Conservation (phyloP, 2,113 vertebrate species). For the Hippolais icterina region DNA sequence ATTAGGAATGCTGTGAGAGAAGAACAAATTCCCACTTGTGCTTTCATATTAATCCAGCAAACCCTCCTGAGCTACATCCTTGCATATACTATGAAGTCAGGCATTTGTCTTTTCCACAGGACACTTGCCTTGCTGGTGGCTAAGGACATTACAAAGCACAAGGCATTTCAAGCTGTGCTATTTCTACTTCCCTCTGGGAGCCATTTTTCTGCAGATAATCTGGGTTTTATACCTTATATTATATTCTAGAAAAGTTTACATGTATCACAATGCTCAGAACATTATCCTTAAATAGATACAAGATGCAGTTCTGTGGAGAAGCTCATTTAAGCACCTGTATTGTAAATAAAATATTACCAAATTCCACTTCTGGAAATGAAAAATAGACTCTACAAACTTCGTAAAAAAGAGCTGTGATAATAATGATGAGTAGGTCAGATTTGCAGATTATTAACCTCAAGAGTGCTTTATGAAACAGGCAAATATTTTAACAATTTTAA, state of each 20-base stretch:
- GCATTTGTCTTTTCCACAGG: slow-evolving; percentile 41
- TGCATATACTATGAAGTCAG: not conserved
- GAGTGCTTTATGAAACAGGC: not conserved
- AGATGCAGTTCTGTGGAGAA: not conserved
- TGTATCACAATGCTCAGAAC: not conserved
- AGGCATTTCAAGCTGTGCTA: slow-evolving; percentile 14
- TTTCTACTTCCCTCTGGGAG: slow-evolving; percentile 13
- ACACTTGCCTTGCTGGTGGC: slow-evolving; percentile 15
- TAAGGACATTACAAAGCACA: slow-evolving; percentile 23
- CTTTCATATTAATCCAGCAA: not conserved
- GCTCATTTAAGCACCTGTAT: not conserved
- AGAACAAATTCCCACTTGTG: not conserved
- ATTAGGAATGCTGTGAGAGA: not conserved
- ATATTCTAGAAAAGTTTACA: slow-evolving; percentile 6
- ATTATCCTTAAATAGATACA: not conserved
- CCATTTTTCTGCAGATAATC: slow-evolving; percentile 41
- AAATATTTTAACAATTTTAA: slow-evolving; percentile 37
- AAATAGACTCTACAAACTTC: not conserved
- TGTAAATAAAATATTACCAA: not conserved
- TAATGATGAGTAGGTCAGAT: not conserved
- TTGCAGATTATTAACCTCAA: not conserved
- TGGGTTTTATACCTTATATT: not conserved
- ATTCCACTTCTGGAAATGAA: not conserved
- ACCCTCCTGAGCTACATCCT: not conserved
- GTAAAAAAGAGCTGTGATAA: not conserved